Base-by-base conservation (phyloP, 2,797 vertebrate species). In the Pampus argenteus region DNA sequence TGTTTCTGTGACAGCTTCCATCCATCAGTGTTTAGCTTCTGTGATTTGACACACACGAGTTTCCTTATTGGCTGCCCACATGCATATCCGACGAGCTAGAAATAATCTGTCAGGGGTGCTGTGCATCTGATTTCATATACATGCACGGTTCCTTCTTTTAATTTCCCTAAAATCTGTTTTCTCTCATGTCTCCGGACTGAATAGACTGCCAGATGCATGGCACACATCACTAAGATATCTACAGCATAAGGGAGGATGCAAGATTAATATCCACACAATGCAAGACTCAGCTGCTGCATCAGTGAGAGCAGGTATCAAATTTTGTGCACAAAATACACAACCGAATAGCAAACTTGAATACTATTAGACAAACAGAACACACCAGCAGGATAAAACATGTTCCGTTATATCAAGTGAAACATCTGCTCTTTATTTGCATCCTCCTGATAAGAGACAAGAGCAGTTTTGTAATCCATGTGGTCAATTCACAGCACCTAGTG, bases 401-500 rank as follows among this genome's bases (percentile, higher is more conserved):
- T 72, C 40, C 36, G 51, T 59, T 25, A 23, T 50, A 50, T 77
- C 45, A 76, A 34, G 42, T 56, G 18, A 47, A 78, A 77, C 71
- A 75, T 73, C 64, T 79, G 47, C 10, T 76, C n/a, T 74, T 14
- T 71, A 25, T 77, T 71, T 66, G 47, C 6, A 45, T 51, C 36
- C 40, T 38, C 28, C 26, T 67, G 25, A 66, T 68, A 18, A 64
- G n/a, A 67, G 62, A 78, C 60, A 34, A 34, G 52, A 74, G 62
- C 54, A 20, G 47, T 28, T 71, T 31, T 38, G 42, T 66, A 26
- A 58, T 56, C 31, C 71, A 49, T 73, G 65, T 74, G 65, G 71
- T 76, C 57, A 66, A n/a, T 67, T 76, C 42, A 48, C 79, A 82
- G 86, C 89, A 85, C 81, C 88, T 85, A 73, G 83, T 85, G 93